phyloP scores from a whole-genome alignment of 2,113 vertebrate species.

The Rousettus leschenaultii region DNA sequence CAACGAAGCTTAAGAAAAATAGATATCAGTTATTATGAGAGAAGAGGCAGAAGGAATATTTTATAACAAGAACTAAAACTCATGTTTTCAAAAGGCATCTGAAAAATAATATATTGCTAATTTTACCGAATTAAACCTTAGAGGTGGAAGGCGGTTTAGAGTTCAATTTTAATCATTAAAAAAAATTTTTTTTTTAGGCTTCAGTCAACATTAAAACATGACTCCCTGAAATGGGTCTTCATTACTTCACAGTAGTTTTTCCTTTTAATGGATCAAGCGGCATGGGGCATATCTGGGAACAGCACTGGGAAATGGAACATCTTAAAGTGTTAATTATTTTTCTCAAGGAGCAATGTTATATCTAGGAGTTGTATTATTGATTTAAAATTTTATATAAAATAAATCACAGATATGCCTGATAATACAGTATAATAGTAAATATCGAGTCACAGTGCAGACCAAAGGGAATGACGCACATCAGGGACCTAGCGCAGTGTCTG shows the following conservation, averaged over 20 bases:
- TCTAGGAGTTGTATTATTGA: not conserved
- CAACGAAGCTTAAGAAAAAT: conserved; percentile 34
- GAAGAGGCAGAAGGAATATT: not conserved
- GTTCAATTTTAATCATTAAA: conserved; percentile 19
- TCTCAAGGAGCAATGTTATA: not conserved
- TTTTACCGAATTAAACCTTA: conserved; percentile 39
- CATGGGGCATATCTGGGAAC: not conserved
- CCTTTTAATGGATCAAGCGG: not conserved
- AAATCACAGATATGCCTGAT: not conserved
- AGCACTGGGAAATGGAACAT: not conserved
- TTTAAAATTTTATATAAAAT: not conserved
- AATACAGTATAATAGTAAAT: conserved; percentile 24
- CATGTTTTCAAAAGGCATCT: not conserved
- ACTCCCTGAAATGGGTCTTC: not conserved
- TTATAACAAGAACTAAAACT: not conserved
- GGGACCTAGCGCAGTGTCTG: not conserved
- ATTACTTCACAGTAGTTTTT: not conserved
- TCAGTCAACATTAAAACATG: not conserved
- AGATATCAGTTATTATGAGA: not conserved
- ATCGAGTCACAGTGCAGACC: not conserved
- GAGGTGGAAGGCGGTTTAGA: not conserved
- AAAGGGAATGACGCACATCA: not conserved
- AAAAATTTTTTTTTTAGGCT: not conserved
- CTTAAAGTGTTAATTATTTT: conserved; percentile 35
- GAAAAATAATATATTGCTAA: not conserved